These are phyloP conservation scores for Mesochorus sp. DNA, from an alignment of 2,888 invertebrate species.

Conservation along the genomic window DNA sequence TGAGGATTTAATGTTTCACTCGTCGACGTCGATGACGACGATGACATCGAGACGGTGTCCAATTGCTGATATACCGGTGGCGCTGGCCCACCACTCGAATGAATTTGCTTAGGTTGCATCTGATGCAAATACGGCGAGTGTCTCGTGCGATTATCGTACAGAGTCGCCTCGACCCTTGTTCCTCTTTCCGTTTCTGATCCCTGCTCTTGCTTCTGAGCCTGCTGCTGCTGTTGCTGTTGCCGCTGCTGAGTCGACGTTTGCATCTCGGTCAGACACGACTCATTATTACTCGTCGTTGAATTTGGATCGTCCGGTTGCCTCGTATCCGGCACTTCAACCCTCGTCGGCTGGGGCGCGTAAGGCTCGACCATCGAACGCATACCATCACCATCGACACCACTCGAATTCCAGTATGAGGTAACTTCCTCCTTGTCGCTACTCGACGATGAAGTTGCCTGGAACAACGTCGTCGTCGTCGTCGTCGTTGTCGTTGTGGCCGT, in stretches of 20 bases:
- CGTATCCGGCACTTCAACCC: constrained; percentile 78
- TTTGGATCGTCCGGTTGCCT: constrained; percentile 71
- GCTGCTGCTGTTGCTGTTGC: constrained; percentile 59
- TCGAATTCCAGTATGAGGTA: constrained; percentile 72
- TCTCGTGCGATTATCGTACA: constrained; percentile 32
- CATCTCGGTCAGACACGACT: constrained; percentile 78
- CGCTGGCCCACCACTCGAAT: too few relatives aligned
- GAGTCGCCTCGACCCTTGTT: constrained; percentile 14
- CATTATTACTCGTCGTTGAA: constrained; percentile 63
- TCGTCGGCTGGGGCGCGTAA: constrained; percentile 78
- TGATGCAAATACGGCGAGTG: constrained; percentile 70
- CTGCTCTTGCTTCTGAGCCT: constrained; percentile 54
- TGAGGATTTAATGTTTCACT: constrained; percentile 62
- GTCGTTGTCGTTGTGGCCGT: constrained; percentile 38
- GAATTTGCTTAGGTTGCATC: constrained; percentile 70
- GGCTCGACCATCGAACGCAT: constrained; percentile 74
- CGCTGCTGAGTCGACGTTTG: constrained; percentile 72
- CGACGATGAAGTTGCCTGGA: constrained; percentile 41
- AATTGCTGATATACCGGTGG: constrained; percentile 77
- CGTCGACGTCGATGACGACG: constrained; percentile 69
- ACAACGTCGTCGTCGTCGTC: constrained; percentile 27
- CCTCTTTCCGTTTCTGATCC: constrained; percentile 54
- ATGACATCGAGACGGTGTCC: constrained; percentile 71
- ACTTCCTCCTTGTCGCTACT: constrained; percentile 50
- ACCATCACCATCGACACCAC: constrained; percentile 66